These are phyloP conservation scores for Mactromeris polynyma DNA, from an alignment of 2,888 invertebrate genomes.

Conservation along the genomic window DNA sequence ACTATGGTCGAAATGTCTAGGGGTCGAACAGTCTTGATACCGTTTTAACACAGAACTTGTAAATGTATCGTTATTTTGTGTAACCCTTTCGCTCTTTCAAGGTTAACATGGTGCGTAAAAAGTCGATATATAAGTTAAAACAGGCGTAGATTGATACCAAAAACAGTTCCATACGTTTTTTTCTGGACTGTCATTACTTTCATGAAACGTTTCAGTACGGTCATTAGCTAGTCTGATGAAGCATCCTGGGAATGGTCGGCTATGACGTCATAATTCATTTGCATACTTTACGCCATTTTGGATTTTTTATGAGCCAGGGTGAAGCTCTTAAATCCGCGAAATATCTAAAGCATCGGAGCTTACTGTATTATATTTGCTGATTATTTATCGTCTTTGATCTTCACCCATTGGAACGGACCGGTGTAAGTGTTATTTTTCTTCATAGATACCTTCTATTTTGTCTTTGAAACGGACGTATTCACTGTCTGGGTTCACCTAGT, in stretches of 20 bases:
- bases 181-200: no score
- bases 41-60: no score
- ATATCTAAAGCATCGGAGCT: slow-evolving; percentile 80
- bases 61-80: no score
- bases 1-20: no score
- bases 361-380: slow-evolving; percentile 64
- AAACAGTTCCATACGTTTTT: no score
- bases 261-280: slow-evolving; percentile 83
- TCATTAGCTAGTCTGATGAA: not conserved
- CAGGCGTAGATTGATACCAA: no score
- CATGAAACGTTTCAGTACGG: not conserved
- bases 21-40: no score
- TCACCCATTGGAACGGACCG: slow-evolving; percentile 85
- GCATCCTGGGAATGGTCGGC: slow-evolving; percentile 31
- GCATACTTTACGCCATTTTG: slow-evolving; percentile 85
- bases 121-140: no score
- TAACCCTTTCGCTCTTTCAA: no score
- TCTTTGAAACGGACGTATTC: slow-evolving; percentile 16
- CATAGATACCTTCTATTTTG: slow-evolving; percentile 9
- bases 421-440: slow-evolving; percentile 80
- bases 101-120: no score
- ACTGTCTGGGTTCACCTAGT: slow-evolving; percentile 23
- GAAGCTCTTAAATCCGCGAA: slow-evolving; percentile 74
- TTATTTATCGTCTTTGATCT: slow-evolving; percentile 77
- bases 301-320: slow-evolving; percentile 68